phyloP scores from a whole-genome alignment of 1,140 invertebrate species.

The Watersipora subatra region DNA sequence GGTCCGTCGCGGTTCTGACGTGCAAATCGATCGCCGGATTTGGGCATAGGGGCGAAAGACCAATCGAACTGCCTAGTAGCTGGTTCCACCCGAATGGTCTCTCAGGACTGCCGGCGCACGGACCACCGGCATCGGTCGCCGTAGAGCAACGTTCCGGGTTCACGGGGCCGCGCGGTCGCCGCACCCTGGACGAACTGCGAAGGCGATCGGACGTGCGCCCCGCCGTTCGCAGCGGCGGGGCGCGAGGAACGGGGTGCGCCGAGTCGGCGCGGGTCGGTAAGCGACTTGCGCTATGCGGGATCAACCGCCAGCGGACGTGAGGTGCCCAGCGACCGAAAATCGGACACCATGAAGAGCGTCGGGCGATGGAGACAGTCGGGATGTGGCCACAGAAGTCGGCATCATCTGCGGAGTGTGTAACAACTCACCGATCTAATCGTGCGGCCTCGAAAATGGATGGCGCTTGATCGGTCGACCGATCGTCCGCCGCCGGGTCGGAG shows the following conservation, averaged over 20 bases:
- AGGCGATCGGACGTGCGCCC: slow-evolving; percentile 56
- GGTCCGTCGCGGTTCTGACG: slow-evolving; percentile 73
- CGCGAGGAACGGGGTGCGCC: slow-evolving; percentile 47
- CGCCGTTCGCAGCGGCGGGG: neutral
- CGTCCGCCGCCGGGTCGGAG: neutral
- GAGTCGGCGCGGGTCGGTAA: slow-evolving; percentile 81
- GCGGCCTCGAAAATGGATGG: slow-evolving; percentile 72
- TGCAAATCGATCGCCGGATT: slow-evolving; percentile 79
- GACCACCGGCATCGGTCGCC: slow-evolving; percentile 37
- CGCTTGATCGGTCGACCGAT: neutral
- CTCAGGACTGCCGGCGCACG: slow-evolving; percentile 56
- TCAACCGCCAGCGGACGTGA: slow-evolving; percentile 56
- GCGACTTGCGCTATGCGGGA: slow-evolving; percentile 79
- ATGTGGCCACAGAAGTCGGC: slow-evolving; percentile 74
- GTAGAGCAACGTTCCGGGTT: slow-evolving; percentile 77
- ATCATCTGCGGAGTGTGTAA: slow-evolving; percentile 74
- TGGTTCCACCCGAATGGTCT: slow-evolving; percentile 80
- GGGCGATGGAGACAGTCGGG: slow-evolving; percentile 66
- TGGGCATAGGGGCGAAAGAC: slow-evolving; percentile 84
- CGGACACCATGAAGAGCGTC: slow-evolving; percentile 53
- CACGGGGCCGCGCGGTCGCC: slow-evolving; percentile 59
- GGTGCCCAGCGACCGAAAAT: slow-evolving; percentile 47
- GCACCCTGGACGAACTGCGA: slow-evolving; percentile 81
- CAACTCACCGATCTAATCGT: slow-evolving; percentile 71
- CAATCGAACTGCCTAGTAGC: slow-evolving; percentile 83